Percentiles rank a stretch among this genome's conserved stretches.
Evolutionary conservation across 2,113 vertebrate genomes (phyloP).

Genomic region (Desmodus rotundus): DNA sequence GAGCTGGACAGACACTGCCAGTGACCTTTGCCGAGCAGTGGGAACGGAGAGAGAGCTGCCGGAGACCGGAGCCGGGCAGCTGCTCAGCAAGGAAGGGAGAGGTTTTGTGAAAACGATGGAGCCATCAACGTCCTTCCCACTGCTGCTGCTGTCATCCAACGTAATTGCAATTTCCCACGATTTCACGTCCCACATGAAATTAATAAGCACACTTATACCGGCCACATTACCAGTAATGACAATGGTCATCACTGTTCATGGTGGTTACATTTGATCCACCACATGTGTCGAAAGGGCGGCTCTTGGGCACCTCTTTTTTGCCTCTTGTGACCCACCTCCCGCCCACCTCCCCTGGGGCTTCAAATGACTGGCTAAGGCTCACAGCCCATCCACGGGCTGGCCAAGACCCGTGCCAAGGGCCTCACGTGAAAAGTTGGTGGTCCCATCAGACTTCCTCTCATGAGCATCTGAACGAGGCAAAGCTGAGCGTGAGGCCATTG

Average conservation of each 20-base stretch:
- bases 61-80: not conserved
- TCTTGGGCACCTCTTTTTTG: not conserved
- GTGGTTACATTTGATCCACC: not conserved
- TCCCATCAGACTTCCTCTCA: not conserved
- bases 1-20: not conserved
- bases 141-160: not conserved
- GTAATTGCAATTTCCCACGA: constrained; percentile 52
- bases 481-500: not conserved
- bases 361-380: not conserved
- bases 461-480: not conserved
- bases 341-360: not conserved
- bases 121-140: not conserved
- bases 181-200: not conserved
- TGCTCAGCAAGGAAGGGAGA: not conserved
- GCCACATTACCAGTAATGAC: not conserved
- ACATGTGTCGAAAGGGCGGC: not conserved
- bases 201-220: constrained; percentile 9
- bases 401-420: not conserved
- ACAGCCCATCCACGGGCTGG: not conserved
- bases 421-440: not conserved
- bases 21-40: not conserved
- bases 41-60: not conserved
- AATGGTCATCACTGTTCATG: not conserved
- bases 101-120: not conserved
- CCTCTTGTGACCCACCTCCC: not conserved